Evolutionary conservation across 2,797 vertebrate species (phyloP), one percentile per base, ranked within the genome.

Genomic region (Chaetophractus vellerosus): DNA sequence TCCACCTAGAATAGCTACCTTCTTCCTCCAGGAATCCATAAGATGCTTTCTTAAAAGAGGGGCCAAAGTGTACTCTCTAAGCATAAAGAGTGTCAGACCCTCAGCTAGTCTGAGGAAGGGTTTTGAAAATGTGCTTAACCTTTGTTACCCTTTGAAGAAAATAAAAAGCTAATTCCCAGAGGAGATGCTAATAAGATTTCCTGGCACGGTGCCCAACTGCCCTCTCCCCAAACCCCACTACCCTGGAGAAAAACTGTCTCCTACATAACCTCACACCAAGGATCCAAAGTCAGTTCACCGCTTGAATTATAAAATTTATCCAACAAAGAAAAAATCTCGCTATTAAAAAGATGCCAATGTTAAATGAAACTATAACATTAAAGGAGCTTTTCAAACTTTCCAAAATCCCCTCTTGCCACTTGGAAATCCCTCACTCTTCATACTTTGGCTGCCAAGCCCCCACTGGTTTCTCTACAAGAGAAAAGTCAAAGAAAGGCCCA

Each of bases 111-210:
- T 85, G 45, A 78, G 55, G 86, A 92, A 96, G 50, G 45, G 82
- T 92, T 93, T 88, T 92, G 50, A 66, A 95, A 96, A 95, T 0
- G 15, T 84, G 64, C 92, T 93, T 95, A 95, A 95, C 79, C 85
- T 97, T 80, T 78, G 61, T 36, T 90, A 72, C n/a, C 68, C 74
- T 89, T 68, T 24, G 79, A 96, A 74, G 41, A 96, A 96, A 95
- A 93, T 31, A 78, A 86, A 97, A 95, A 92, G 87, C 87, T 63
- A 68, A 81, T 72, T 75, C 55, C 92, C 75, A 0, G 0, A 80
- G 57, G 75, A 83, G 72, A 93, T 59, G 63, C 55, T 89, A 89
- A 87, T 91, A 72, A 7, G 41, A 80, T 81, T 95, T 94, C 79
- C 50, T 89, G 79, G 75, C 78, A 48, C 2, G 36, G 68, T 8